Conservation (phyloP, 2,888 invertebrate genomes). For the Napeogenes sylphis region DNA sequence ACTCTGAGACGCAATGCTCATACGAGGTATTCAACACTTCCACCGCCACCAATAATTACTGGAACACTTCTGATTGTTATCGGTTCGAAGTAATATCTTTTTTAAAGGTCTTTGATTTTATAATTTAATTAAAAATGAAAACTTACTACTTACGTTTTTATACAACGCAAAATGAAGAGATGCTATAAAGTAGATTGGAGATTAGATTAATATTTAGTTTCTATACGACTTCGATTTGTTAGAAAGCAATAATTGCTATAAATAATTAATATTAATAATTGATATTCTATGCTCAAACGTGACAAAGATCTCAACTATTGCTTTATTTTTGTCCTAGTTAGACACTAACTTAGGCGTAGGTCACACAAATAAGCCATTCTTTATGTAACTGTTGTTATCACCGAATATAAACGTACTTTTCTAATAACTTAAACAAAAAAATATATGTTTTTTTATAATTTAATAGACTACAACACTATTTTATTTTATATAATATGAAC, state of each 20-base stretch:
- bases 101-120: neutral
- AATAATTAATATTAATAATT: too few relatives aligned
- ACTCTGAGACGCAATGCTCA: conserved; percentile 21
- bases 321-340: conserved; percentile 12
- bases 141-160: too few relatives aligned
- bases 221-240: too few relatives aligned
- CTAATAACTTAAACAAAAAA: too few relatives aligned
- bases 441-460: neutral
- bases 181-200: too few relatives aligned
- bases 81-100: too few relatives aligned
- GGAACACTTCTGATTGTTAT: neutral
- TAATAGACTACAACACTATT: neutral
- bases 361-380: conserved; percentile 7
- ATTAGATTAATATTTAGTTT: too few relatives aligned
- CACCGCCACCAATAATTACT: neutral
- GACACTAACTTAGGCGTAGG: conserved; percentile 13
- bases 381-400: neutral
- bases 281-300: neutral
- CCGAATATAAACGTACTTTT: too few relatives aligned
- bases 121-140: neutral
- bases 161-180: too few relatives aligned
- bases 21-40: neutral
- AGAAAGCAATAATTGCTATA: too few relatives aligned
- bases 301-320: conserved; percentile 10
- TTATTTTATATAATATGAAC: neutral